These are phyloP conservation scores for Zalophus californianus DNA, from an alignment of 2,797 vertebrate genomes.

Conservation along the genomic window DNA sequence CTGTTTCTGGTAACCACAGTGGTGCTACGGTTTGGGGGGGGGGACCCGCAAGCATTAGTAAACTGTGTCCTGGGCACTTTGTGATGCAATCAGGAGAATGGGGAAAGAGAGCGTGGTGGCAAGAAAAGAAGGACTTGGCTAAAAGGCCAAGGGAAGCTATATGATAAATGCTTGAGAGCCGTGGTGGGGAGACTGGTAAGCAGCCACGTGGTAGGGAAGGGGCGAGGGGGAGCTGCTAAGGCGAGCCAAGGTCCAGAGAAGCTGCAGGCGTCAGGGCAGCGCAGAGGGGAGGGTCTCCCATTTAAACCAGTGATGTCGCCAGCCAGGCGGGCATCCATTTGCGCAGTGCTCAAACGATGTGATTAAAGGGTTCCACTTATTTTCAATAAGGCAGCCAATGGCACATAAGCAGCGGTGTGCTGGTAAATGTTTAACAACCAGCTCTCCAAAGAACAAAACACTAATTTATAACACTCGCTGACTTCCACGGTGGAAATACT, in stretches of 20 bases:
- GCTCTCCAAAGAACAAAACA: neutral
- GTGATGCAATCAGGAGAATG: neutral
- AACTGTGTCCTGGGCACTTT: neutral
- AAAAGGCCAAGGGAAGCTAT: neutral
- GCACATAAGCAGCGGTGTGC: neutral
- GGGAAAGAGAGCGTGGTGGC: no score
- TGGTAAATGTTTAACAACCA: neutral
- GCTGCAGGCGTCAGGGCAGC: neutral
- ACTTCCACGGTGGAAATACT: neutral
- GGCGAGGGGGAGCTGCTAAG: fast-evolving
- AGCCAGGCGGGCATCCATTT: neutral
- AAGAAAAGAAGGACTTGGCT: neutral
- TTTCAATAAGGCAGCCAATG: neutral
- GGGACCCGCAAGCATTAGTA: no score
- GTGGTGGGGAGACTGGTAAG: neutral
- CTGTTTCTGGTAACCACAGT: fast-evolving
- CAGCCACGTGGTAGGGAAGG: fast-evolving
- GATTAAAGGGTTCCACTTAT: neutral
- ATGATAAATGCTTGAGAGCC: neutral
- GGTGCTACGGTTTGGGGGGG: fast-evolving
- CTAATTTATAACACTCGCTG: neutral
- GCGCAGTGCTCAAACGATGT: neutral
- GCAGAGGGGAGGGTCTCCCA: neutral
- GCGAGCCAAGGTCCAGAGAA: neutral
- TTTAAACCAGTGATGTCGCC: neutral